Percentiles rank a stretch among this genome's conserved stretches.
These are phyloP conservation scores for Calidris pygmaea DNA, from an alignment of 2,113 vertebrate species.

Conservation along the genomic window DNA sequence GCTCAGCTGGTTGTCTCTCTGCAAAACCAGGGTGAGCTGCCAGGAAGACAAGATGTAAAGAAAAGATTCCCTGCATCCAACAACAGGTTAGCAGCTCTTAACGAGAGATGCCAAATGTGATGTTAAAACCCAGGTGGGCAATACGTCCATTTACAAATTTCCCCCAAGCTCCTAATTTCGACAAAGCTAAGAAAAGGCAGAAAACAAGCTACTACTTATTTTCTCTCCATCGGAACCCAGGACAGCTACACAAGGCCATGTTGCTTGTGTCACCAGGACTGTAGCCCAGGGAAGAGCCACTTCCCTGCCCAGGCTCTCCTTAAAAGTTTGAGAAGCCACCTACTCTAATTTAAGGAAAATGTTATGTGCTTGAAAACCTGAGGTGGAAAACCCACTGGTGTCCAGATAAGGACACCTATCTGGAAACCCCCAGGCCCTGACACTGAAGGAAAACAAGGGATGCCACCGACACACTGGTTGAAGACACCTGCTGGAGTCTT, in stretches of 20 bases:
- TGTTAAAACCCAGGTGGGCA: rapidly evolving
- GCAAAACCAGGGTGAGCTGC: rapidly evolving
- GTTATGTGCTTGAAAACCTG: rapidly evolving
- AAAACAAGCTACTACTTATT: rapidly evolving
- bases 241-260: background rate
- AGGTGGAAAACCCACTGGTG: background rate
- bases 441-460: background rate
- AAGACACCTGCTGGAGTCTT: rapidly evolving
- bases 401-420: rapidly evolving
- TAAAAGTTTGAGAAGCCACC: background rate
- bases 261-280: rapidly evolving
- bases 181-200: background rate
- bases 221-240: background rate
- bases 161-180: background rate
- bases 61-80: background rate
- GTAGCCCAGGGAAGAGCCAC: rapidly evolving
- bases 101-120: rapidly evolving
- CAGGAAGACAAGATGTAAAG: background rate
- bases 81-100: background rate
- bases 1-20: background rate
- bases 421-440: background rate
- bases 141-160: background rate
- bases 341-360: rapidly evolving
- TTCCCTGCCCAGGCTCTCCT: background rate
- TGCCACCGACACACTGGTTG: rapidly evolving